Evolutionary conservation across 2,888 invertebrate genomes (phyloP).

Genomic region (Gortyna flavago): DNA sequence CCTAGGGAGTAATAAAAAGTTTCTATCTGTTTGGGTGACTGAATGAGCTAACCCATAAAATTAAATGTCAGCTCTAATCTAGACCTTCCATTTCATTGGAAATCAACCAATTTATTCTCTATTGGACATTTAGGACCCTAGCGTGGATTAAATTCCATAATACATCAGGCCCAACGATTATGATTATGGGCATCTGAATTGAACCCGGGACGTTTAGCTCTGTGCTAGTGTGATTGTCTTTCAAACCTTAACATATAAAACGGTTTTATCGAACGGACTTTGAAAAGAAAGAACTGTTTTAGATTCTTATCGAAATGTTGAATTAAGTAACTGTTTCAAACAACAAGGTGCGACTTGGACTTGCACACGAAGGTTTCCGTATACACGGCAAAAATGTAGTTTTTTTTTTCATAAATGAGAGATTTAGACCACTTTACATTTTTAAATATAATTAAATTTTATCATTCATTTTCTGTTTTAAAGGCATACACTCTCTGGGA

Average conservation of each 20-base stretch:
- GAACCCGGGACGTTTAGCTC: slow-evolving; percentile 36
- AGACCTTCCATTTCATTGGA: slow-evolving; percentile 27
- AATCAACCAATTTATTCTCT: slow-evolving; percentile 46
- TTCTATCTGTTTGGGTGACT: neutral
- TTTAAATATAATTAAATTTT: too few relatives aligned
- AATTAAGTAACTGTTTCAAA: slow-evolving; percentile 24
- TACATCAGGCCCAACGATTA: slow-evolving; percentile 60
- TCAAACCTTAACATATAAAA: slow-evolving; percentile 35
- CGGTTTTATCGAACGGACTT: slow-evolving; percentile 30
- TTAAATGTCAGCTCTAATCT: slow-evolving; percentile 20
- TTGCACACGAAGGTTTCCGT: neutral
- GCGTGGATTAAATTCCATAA: slow-evolving; percentile 51
- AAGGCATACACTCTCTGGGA: too few relatives aligned
- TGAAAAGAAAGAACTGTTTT: slow-evolving; percentile 22
- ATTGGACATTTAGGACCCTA: slow-evolving; percentile 42
- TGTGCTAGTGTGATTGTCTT: slow-evolving; percentile 50
- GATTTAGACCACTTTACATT: too few relatives aligned
- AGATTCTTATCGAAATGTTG: slow-evolving; percentile 52
- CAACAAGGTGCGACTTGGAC: neutral
- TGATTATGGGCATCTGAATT: slow-evolving; percentile 50
- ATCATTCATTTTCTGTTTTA: too few relatives aligned
- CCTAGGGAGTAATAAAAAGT: neutral
- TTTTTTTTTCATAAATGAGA: too few relatives aligned
- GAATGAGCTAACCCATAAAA: slow-evolving; percentile 29
- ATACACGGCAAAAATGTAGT: too few relatives aligned